Base-by-base conservation (phyloP, 2,113 vertebrate species). In the Corydoras maculifer region DNA sequence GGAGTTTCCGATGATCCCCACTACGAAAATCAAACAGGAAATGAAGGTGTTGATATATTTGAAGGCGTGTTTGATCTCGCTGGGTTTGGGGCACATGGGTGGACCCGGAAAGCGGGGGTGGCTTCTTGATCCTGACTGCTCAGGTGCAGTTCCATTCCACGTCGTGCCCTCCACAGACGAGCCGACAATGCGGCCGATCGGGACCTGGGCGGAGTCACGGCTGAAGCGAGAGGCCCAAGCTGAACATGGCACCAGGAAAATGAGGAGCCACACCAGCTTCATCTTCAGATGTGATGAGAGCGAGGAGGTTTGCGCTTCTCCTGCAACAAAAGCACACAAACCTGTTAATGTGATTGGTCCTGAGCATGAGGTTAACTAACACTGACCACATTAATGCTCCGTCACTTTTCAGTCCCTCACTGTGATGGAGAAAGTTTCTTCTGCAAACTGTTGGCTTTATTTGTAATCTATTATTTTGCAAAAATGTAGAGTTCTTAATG, bases 41-140 rank as follows among this genome's bases (percentile, higher is more conserved):
- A 95, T 88, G 2, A 92, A 72, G 43, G 93, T 95, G 82, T 94
- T 95, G 76, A 95, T 87, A 49, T 94, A 95, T 81, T 93, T 94
- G 80, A 96, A 96, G 63, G 87, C 82, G 12, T 92, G 75, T 25
- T 83, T 90, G 83, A 96, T 94, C 69, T 94, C 92, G 0, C 89
- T 89, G 0, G 76, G 92, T 68, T 86, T 88, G 15, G 77, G 9
- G 1, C 94, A 96, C 77, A 93, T 86, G 2, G 92, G 90, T 1
- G 87, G 88, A 51, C 76, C 78, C 0, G 89, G 80, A 0, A 61
- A 67, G 67, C 77, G 80, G 0, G 88, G 81, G 3, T 72, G 63
- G 14, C 32, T 65, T 0, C 74, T 79, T 59, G 49, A 78, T 0
- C 18, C 53, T 48, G 59, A 14, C 68, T 75, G 2, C 62, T 72